phyloP scores from a whole-genome alignment of 2,888 invertebrate species.

The Plebejus argus region DNA sequence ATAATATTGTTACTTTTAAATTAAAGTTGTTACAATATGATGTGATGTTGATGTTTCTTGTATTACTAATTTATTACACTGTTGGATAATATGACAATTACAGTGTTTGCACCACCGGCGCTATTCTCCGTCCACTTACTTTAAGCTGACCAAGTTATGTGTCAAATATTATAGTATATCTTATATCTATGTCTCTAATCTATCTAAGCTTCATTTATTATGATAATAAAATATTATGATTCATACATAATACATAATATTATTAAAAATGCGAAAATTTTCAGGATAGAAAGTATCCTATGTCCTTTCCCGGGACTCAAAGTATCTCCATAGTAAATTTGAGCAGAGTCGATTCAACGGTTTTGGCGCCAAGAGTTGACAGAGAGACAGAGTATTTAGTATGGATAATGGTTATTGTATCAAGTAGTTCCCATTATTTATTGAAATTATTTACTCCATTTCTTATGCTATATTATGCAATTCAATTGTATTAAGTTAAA shows the following conservation, averaged over 20 bases:
- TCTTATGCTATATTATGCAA: not conserved
- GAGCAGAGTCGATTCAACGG: too few species aligned
- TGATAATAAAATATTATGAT: too few species aligned
- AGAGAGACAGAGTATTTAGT: too few species aligned
- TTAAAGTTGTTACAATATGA: not conserved
- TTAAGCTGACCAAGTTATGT: constrained; percentile 7
- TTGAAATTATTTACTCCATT: not conserved
- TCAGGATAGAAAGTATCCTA: too few species aligned
- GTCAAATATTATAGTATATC: constrained; percentile 12
- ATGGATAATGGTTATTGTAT: too few species aligned
- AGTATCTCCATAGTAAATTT: too few species aligned
- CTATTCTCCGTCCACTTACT: not conserved
- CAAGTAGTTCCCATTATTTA: too few species aligned
- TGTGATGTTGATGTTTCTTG: not conserved
- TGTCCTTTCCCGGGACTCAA: too few species aligned
- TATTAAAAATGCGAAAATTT: too few species aligned
- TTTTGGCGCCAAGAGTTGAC: too few species aligned
- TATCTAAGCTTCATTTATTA: not conserved
- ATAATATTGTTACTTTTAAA: not conserved
- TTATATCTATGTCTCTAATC: not conserved
- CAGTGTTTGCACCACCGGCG: not conserved
- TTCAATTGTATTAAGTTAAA: constrained; percentile 39
- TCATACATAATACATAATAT: too few species aligned
- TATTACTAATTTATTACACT: not conserved
- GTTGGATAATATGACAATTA: not conserved